Conservation (phyloP, 2,888 invertebrate species). For the Parasteatoda lunata region DNA sequence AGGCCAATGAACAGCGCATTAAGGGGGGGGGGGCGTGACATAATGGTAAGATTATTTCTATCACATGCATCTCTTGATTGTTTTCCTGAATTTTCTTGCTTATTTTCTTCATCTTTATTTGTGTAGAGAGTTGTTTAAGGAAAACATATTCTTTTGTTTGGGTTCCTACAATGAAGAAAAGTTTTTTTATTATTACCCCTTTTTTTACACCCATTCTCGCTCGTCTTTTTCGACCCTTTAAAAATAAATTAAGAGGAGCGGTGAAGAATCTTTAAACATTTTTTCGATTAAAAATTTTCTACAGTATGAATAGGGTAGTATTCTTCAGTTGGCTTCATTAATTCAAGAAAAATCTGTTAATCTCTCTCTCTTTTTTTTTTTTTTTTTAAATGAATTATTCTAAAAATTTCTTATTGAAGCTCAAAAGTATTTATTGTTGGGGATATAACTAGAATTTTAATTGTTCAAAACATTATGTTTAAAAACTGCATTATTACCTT, state of each 20-base stretch:
- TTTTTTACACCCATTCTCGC: neutral
- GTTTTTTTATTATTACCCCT: slow-evolving; percentile 18
- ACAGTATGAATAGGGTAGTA: slow-evolving; percentile 33
- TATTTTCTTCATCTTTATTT: slow-evolving; percentile 61
- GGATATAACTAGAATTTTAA: too few species aligned
- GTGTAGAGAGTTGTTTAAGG: slow-evolving; percentile 59
- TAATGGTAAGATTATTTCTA: slow-evolving; percentile 69
- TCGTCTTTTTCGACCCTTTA: slow-evolving; percentile 21
- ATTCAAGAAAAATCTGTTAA: slow-evolving; percentile 35
- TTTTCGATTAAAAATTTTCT: slow-evolving; percentile 20
- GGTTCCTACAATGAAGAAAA: slow-evolving; percentile 25
- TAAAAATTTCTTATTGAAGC: too few species aligned
- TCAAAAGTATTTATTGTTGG: too few species aligned
- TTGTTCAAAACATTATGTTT: too few species aligned
- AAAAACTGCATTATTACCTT: too few species aligned
- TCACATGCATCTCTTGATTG: slow-evolving; percentile 69
- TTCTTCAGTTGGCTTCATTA: slow-evolving; percentile 54
- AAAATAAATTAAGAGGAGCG: slow-evolving; percentile 59
- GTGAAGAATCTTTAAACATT: slow-evolving; percentile 21
- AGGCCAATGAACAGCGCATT: slow-evolving; percentile 67
- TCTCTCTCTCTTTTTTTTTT: too few species aligned
- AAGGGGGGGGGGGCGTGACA: slow-evolving; percentile 64
- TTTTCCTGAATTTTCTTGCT: slow-evolving; percentile 66
- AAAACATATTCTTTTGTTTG: slow-evolving; percentile 63
- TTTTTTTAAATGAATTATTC: too few species aligned